Evolutionary conservation across 2,113 vertebrate species (phyloP).

Genomic region (Lichenostomus cassidix): DNA sequence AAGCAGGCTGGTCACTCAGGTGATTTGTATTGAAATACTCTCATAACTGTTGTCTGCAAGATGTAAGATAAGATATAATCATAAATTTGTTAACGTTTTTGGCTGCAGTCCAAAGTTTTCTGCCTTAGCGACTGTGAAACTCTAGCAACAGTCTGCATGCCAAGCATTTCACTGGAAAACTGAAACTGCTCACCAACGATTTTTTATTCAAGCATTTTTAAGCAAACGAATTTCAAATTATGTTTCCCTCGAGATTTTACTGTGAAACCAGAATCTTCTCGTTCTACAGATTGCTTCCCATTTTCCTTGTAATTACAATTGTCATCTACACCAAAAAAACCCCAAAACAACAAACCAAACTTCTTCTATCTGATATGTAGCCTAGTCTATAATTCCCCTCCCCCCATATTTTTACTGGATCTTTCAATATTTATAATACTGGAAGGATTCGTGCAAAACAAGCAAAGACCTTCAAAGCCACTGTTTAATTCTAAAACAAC

Average conservation of each 20-base stretch:
- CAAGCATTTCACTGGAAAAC: not conserved
- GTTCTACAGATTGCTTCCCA: fast-evolving
- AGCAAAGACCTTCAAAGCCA: not conserved
- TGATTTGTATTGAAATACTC: not conserved
- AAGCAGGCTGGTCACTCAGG: not conserved
- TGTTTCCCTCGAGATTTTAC: not conserved
- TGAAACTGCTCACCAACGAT: not conserved
- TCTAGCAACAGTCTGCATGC: not conserved
- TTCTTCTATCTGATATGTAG: not conserved
- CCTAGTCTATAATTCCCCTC: not conserved
- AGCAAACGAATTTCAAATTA: not conserved
- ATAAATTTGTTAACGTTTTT: not conserved
- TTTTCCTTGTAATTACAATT: not conserved
- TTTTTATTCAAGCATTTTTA: not conserved
- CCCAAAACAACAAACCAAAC: not conserved
- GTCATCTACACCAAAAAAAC: not conserved
- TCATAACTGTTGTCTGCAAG: not conserved
- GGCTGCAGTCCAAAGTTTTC: not conserved
- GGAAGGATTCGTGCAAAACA: not conserved
- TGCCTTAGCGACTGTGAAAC: not conserved
- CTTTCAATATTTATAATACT: not conserved
- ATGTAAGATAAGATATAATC: not conserved
- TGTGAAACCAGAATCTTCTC: not conserved
- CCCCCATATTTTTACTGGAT: not conserved
- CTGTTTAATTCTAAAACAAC: not conserved